These are phyloP conservation scores for Hydrophis major DNA, from an alignment of 2,797 vertebrate species.

Conservation along the genomic window DNA sequence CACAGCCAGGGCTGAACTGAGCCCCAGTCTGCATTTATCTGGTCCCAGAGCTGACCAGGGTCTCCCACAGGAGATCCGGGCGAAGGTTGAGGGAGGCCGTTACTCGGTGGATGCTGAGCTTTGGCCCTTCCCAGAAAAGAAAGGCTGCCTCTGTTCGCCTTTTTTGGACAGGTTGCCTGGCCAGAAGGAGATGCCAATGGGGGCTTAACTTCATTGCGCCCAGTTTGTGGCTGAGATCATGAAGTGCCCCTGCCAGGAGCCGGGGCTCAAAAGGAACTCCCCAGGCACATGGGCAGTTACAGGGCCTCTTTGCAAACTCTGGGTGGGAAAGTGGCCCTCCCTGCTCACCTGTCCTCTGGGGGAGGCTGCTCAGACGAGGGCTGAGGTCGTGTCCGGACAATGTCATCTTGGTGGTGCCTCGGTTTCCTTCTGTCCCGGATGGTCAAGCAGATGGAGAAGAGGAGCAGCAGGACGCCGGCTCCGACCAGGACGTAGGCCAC, in stretches of 20 bases:
- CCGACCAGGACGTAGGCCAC: constrained; percentile 90
- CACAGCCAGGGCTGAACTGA: not conserved
- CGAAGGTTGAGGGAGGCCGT: not conserved
- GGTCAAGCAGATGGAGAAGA: constrained; percentile 85
- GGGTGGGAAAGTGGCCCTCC: not conserved
- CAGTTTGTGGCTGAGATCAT: not conserved
- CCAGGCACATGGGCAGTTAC: not conserved
- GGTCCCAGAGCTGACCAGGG: not conserved
- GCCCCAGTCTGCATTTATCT: not conserved
- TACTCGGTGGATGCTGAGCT: not conserved
- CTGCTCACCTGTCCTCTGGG: constrained; percentile 72
- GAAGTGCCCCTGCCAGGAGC: not conserved
- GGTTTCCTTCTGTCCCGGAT: constrained; percentile 79
- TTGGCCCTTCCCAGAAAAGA: not conserved
- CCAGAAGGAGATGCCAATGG: not conserved
- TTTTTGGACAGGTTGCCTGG: not conserved
- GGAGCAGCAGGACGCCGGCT: constrained; percentile 77
- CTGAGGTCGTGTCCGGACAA: constrained; percentile 41
- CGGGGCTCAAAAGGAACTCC: not conserved
- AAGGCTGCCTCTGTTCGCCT: not conserved
- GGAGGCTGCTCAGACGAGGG: accelerated
- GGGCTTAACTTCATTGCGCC: not conserved
- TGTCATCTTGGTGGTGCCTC: constrained; percentile 54
- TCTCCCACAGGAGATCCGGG: not conserved
- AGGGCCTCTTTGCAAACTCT: not conserved